Conservation (phyloP, 2,888 invertebrate species). For the Microctonus hyperodae region DNA sequence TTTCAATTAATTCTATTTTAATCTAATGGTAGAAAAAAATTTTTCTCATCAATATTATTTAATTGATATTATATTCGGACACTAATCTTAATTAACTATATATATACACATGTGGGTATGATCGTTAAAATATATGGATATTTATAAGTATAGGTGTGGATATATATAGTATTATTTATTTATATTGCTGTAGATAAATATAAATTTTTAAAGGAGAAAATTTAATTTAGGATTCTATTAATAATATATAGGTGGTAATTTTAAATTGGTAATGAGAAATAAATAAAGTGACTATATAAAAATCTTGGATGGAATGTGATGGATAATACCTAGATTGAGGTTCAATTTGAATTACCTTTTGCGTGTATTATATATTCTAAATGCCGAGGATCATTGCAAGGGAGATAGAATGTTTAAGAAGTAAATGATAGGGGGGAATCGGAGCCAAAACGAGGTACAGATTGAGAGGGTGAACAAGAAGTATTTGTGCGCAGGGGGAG, state of each 20-base stretch:
- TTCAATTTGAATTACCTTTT: conserved; percentile 31
- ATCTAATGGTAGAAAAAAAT: conserved; percentile 11
- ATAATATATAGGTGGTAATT: background rate
- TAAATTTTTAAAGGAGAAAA: too few relatives aligned
- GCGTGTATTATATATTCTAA: conserved; percentile 9
- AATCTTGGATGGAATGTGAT: conserved; percentile 16
- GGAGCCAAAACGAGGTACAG: conserved; percentile 18
- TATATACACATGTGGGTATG: background rate
- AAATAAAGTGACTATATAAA: background rate
- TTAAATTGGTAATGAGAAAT: background rate
- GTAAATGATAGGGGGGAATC: background rate
- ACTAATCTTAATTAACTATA: conserved; percentile 7
- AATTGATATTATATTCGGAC: conserved; percentile 4
- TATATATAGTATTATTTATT: too few relatives aligned
- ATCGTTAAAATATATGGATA: background rate
- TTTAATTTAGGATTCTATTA: background rate
- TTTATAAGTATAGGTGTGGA: too few relatives aligned
- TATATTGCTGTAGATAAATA: too few relatives aligned
- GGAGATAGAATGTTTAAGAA: conserved; percentile 21
- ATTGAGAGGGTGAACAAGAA: conserved; percentile 25
- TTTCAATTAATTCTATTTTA: background rate
- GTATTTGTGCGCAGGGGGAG: conserved; percentile 43
- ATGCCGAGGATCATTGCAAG: background rate
- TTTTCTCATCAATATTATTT: background rate
- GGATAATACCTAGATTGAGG: conserved; percentile 12